Base-by-base conservation (phyloP, 2,113 vertebrate species). In the Podiceps cristatus region DNA sequence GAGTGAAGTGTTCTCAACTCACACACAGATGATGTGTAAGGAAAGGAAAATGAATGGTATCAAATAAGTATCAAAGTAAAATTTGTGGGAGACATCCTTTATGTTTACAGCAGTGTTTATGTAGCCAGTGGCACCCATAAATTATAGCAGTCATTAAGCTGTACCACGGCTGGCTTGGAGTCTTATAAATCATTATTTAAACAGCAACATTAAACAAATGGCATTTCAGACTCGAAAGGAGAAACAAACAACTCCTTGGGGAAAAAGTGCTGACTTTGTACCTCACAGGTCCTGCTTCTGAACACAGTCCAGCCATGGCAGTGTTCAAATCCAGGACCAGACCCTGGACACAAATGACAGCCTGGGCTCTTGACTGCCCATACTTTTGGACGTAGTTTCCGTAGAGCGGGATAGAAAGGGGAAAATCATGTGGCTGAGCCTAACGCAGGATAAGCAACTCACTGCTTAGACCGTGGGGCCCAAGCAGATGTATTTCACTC, bases 61-160 rank as follows among this genome's bases (percentile, higher is more conserved):
- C 88, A 95, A 96, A 28, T 59, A 85, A 94, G 77, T 69, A 93
- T 97, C 82, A 90, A 91, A 96, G 90, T 28, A 95, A 96, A 96
- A 97, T 92, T 96, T 97, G 92, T 97, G 81, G 53, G 85, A 97
- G 88, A 88, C 71, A 95, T 97, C 52, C 78, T 96, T 97, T 96
- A 95, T 97, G 96, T 97, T 98, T 97, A 97, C 85, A 96, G 88
- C 96, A 88, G 55, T 95, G 83, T 96, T 96, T 96, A 96, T 81
- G 79, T 97, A 97, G 95, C 94, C 91, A 79, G 82, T 58, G 88
- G 88, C 95, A 96, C 97, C 90, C 95, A 96, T 98, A 98, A 98
- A 98, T 98, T 97, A 98, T 83, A 88, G 79, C 85, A 97, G 97
- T 96, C 97, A 97, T 98, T 98, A 97, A 97, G 92, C 91, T 95